Conservation (phyloP, 2,797 vertebrate species). For the Coluber constrictor region DNA sequence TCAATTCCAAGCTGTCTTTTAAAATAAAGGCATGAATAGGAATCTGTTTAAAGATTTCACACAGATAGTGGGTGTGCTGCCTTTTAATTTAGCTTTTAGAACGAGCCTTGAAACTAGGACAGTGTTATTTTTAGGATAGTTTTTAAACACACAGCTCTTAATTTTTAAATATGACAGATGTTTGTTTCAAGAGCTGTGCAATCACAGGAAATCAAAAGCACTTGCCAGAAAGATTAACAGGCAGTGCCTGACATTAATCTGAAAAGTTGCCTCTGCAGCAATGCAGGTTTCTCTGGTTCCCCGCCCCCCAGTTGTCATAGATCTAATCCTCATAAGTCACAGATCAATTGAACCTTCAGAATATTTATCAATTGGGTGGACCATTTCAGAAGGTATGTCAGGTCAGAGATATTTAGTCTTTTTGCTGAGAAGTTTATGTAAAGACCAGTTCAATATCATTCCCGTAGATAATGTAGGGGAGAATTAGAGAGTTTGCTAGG, state of each 20-base stretch:
- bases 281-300: accelerated
- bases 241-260: neutral
- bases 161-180: neutral
- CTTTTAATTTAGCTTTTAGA: neutral
- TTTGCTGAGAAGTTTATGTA: neutral
- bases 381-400: neutral
- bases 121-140: neutral
- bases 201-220: neutral
- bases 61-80: neutral
- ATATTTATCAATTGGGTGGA: neutral
- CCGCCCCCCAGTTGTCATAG: neutral
- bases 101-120: neutral
- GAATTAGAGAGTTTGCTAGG: neutral
- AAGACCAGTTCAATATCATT: neutral
- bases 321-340: neutral
- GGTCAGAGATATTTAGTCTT: neutral
- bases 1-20: neutral
- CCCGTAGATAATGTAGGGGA: neutral
- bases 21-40: accelerated
- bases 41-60: neutral
- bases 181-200: neutral
- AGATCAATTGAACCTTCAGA: neutral
- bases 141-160: neutral
- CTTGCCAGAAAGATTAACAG: neutral
- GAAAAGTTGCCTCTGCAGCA: neutral